Conservation (phyloP, 1,140 invertebrate genomes). For the Drosophila tani region DNA sequence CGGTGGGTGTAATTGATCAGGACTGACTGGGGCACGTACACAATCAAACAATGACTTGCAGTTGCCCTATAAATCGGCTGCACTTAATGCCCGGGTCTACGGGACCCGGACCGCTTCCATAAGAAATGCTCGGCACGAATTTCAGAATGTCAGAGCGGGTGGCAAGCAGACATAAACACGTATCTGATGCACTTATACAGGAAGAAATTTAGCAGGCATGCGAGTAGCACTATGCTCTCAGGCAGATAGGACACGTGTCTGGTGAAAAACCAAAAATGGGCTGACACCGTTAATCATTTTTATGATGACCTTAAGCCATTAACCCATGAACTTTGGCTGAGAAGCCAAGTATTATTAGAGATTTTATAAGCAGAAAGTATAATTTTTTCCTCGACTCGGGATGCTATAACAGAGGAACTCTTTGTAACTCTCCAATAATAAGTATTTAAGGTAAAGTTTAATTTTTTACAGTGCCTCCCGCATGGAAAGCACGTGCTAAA, state of each 20-base stretch:
- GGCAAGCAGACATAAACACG: conserved; percentile 10
- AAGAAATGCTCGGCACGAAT: conserved; percentile 61
- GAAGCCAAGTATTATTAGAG: background rate
- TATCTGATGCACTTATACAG: conserved; percentile 36
- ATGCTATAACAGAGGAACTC: too few species aligned
- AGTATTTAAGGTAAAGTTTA: background rate
- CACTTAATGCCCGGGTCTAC: conserved; percentile 31
- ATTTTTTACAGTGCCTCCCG: conserved; percentile 51
- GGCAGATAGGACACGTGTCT: conserved; percentile 7
- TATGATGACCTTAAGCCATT: background rate
- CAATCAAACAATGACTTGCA: conserved; percentile 77
- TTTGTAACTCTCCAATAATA: background rate
- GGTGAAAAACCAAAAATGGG: background rate
- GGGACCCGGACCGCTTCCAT: conserved; percentile 9
- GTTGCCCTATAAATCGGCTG: conserved; percentile 64
- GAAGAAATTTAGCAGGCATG: conserved; percentile 25
- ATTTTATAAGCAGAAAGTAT: background rate
- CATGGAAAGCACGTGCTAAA: conserved; percentile 63
- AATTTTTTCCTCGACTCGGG: background rate
- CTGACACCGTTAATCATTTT: conserved; percentile 5
- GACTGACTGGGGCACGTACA: conserved; percentile 64
- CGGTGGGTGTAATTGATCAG: conserved; percentile 79
- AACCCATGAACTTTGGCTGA: too few species aligned
- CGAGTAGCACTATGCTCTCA: conserved; percentile 5
- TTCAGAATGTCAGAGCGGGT: conserved; percentile 38